Evolutionary conservation across 2,113 vertebrate species (phyloP).

Genomic region (Ammodytes dubius): DNA sequence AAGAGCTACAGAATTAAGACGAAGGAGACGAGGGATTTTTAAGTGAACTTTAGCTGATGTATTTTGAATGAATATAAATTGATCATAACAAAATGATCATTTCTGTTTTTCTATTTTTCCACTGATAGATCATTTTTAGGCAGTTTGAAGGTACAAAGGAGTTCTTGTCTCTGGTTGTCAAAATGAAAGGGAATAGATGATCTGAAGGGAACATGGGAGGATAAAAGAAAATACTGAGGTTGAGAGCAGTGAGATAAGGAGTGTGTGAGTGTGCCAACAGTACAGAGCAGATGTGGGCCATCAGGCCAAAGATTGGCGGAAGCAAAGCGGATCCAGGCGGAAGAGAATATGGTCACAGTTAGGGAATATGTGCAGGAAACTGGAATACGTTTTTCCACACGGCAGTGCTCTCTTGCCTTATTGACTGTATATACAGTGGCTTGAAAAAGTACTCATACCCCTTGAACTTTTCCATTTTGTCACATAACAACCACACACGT

Average conservation of each 20-base stretch:
- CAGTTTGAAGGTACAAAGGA: background rate
- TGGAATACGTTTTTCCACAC: slow-evolving; percentile 29
- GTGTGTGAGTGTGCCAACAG: slow-evolving; percentile 11
- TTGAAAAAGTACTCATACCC: too few relatives aligned
- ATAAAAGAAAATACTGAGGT: slow-evolving; percentile 35
- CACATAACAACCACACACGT: too few relatives aligned
- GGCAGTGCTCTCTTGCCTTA: slow-evolving; percentile 1
- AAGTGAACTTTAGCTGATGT: background rate
- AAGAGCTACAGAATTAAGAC: slow-evolving; percentile 2
- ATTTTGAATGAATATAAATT: background rate
- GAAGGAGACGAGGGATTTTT: background rate
- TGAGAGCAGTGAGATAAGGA: slow-evolving; percentile 35
- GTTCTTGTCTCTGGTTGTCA: background rate
- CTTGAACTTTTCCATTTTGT: too few relatives aligned
- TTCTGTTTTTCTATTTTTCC: background rate
- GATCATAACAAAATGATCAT: slow-evolving; percentile 1
- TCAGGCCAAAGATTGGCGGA: slow-evolving; percentile 46
- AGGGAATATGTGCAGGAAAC: slow-evolving; percentile 26
- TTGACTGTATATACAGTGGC: slow-evolving; percentile 12
- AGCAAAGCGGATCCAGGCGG: background rate
- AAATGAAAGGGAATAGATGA: slow-evolving; percentile 27
- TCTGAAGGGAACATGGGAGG: slow-evolving; percentile 18
- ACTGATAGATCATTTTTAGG: slow-evolving; percentile 29
- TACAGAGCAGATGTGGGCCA: slow-evolving; percentile 59
- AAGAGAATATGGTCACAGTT: slow-evolving; percentile 4